Percentiles rank a stretch among this genome's conserved stretches.
Conservation (phyloP, 2,888 invertebrate genomes). For the Diaprepes abbreviatus region DNA sequence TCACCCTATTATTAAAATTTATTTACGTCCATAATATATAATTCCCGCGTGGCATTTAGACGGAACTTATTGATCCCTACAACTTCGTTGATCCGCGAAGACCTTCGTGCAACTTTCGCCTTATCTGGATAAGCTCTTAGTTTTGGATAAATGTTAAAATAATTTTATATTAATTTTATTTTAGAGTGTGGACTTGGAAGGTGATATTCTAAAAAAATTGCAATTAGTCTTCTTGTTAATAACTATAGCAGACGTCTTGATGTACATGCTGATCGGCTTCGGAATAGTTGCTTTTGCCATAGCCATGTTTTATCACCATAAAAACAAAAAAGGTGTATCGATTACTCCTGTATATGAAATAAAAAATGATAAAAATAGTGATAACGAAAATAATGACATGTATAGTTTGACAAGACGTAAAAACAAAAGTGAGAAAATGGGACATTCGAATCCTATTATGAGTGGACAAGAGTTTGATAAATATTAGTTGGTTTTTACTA, state of each 20-base stretch:
- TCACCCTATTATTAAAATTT: too few relatives aligned
- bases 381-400: conserved; percentile 23
- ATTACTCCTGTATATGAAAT: conserved; percentile 31
- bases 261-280: neutral
- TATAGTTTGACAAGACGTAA: conserved; percentile 28
- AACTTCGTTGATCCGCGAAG: too few relatives aligned
- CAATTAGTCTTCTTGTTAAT: conserved; percentile 70
- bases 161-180: too few relatives aligned
- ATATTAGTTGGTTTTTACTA: conserved; percentile 49
- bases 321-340: conserved; percentile 50
- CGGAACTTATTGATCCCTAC: too few relatives aligned
- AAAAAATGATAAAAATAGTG: neutral
- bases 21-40: too few relatives aligned
- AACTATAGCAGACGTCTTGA: conserved; percentile 1
- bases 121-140: too few relatives aligned
- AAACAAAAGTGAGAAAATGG: conserved; percentile 29
- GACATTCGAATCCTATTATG: conserved; percentile 54
- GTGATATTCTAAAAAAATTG: conserved; percentile 76
- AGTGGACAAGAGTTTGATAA: conserved; percentile 60
- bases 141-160: too few relatives aligned
- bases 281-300: conserved; percentile 64
- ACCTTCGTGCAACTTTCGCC: too few relatives aligned
- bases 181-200: conserved; percentile 70
- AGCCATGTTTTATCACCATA: conserved; percentile 64
- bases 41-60: too few relatives aligned